These are phyloP conservation scores for Pachypanchax playfairii DNA, from an alignment of 2,113 vertebrate genomes.

Conservation along the genomic window DNA sequence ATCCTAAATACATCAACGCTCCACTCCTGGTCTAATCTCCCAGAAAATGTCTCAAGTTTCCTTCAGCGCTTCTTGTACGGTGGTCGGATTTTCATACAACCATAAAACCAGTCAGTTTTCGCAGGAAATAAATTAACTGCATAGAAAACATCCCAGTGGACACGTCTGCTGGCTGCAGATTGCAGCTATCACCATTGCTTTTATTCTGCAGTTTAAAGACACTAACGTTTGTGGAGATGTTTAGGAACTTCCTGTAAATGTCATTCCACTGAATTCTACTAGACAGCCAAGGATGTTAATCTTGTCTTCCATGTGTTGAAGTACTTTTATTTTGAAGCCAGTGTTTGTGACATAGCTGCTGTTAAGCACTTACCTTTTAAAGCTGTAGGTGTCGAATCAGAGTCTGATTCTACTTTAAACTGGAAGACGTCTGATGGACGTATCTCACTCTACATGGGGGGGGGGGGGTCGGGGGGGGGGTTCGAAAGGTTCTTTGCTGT, in stretches of 20 bases:
- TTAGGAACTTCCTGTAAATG: conserved; percentile 51
- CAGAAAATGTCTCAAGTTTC: conserved; percentile 46
- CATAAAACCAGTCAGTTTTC: conserved; percentile 25
- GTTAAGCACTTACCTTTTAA: no score
- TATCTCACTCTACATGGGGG: no score
- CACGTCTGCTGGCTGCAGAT: conserved; percentile 29
- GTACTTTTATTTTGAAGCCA: background rate
- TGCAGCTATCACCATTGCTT: conserved; percentile 18
- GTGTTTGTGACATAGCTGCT: background rate
- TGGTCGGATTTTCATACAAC: conserved; percentile 28
- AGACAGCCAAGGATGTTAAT: conserved; percentile 16
- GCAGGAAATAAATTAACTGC: conserved; percentile 35
- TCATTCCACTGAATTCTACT: conserved; percentile 25
- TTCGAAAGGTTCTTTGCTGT: no score
- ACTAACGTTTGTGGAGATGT: conserved; percentile 50
- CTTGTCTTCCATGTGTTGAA: background rate
- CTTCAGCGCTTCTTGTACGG: conserved; percentile 35
- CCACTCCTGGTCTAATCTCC: conserved; percentile 35
- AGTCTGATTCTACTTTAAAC: no score
- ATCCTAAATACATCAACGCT: conserved; percentile 43
- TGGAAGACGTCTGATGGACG: no score
- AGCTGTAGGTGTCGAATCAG: no score
- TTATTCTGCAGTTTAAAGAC: conserved; percentile 48
- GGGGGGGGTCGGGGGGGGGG: no score
- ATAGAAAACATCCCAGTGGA: conserved; percentile 5